These are phyloP conservation scores for Andrena marginata DNA, from an alignment of 2,888 invertebrate genomes.

Conservation along the genomic window DNA sequence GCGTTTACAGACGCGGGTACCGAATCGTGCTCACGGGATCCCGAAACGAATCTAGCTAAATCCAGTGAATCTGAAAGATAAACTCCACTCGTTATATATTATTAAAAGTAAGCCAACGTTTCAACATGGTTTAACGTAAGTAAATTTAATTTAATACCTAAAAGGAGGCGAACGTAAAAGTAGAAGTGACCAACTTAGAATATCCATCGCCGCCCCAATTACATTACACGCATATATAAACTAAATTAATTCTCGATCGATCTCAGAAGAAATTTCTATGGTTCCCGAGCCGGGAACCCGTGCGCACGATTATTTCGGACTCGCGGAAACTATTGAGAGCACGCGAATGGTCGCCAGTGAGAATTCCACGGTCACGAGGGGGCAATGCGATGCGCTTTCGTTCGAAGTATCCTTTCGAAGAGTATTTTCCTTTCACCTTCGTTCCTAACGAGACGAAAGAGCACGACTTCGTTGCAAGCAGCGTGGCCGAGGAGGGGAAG, in stretches of 20 bases:
- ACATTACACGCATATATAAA: too few relatives aligned
- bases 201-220: too few relatives aligned
- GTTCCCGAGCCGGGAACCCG: neutral
- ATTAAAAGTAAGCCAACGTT: too few relatives aligned
- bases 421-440: slow-evolving; percentile 39
- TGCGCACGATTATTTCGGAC: neutral
- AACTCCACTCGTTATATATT: neutral
- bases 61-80: neutral
- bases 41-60: neutral
- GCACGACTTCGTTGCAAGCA: slow-evolving; percentile 25
- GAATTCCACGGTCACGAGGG: slow-evolving; percentile 4
- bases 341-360: slow-evolving; percentile 3
- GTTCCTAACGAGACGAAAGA: slow-evolving; percentile 48
- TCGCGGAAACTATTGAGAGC: neutral
- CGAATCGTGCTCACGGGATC: neutral
- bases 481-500: neutral
- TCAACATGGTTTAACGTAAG: too few relatives aligned
- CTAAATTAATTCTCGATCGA: too few relatives aligned
- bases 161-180: too few relatives aligned
- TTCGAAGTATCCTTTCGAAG: slow-evolving; percentile 21
- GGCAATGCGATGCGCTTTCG: neutral
- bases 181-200: too few relatives aligned
- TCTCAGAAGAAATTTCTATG: too few relatives aligned
- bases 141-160: too few relatives aligned
- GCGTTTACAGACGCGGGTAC: neutral